These are phyloP conservation scores for Arenicola marina DNA, from an alignment of 2,888 invertebrate genomes.

Conservation along the genomic window DNA sequence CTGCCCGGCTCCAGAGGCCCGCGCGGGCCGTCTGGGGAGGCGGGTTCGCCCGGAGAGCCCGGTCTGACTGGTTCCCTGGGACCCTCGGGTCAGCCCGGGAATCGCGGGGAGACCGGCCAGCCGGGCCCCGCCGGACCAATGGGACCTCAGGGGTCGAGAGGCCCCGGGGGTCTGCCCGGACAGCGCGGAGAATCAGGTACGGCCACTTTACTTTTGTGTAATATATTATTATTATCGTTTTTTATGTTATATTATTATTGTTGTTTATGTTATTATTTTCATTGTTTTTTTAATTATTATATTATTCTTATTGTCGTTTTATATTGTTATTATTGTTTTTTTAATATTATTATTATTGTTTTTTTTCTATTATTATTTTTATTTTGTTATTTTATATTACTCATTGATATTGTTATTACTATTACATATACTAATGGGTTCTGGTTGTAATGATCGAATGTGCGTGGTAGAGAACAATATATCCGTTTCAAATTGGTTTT, in stretches of 20 bases:
- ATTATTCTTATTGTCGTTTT: not conserved
- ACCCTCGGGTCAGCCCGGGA: constrained; percentile 4
- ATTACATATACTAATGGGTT: no score
- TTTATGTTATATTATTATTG: no score
- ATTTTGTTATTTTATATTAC: no score
- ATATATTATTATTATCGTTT: not conserved
- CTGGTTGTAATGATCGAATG: no score
- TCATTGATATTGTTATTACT: no score
- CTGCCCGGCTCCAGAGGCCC: constrained; percentile 15
- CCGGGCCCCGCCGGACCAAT: constrained; percentile 73
- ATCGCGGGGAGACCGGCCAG: constrained; percentile 56
- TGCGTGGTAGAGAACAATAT: no score
- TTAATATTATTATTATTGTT: no score
- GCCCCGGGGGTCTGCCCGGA: constrained; percentile 5
- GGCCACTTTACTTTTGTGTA: not conserved
- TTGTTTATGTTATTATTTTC: no score
- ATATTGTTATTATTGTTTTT: not conserved
- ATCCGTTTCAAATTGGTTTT: no score
- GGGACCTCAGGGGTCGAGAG: constrained; percentile 11
- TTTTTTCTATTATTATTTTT: no score
- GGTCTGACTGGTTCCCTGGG: constrained; percentile 13
- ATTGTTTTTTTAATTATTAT: no score
- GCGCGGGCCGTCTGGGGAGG: constrained; percentile 9
- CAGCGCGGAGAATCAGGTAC: constrained; percentile 8
- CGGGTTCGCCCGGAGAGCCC: constrained; percentile 6